These are phyloP conservation scores for Eptesicus fuscus DNA, from an alignment of 2,113 vertebrate genomes.

Conservation along the genomic window DNA sequence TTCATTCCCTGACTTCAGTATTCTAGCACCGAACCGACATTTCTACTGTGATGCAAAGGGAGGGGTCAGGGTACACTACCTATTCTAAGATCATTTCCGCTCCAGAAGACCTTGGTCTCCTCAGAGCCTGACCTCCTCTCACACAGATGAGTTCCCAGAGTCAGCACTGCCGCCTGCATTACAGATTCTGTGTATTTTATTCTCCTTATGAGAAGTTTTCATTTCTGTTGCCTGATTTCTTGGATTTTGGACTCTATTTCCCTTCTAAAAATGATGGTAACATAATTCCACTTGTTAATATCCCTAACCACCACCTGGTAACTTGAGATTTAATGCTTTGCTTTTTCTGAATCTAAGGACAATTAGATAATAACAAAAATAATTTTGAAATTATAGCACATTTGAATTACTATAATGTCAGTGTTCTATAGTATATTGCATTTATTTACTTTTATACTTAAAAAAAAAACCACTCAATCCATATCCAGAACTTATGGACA, in stretches of 20 bases:
- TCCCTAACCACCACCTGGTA: neutral
- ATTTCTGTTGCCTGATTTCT: neutral
- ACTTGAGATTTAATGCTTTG: neutral
- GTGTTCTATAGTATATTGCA: neutral
- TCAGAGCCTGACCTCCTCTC: neutral
- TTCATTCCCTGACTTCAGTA: accelerated
- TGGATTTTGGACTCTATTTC: neutral
- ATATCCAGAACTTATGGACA: neutral
- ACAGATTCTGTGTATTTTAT: neutral
- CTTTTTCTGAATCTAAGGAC: neutral
- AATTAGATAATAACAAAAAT: neutral
- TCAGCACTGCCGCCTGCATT: too few species aligned
- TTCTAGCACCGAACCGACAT: accelerated
- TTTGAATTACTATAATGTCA: neutral
- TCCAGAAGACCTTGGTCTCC: neutral
- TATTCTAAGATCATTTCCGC: neutral
- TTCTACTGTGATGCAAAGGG: neutral
- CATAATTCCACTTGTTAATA: neutral
- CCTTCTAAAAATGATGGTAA: neutral
- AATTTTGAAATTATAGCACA: neutral
- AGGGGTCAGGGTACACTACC: accelerated
- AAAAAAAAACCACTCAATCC: neutral
- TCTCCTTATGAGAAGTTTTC: neutral
- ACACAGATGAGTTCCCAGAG: neutral
- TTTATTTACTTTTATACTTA: neutral